Conservation (phyloP, 2,797 vertebrate genomes). For the Lepus oiostolus region DNA sequence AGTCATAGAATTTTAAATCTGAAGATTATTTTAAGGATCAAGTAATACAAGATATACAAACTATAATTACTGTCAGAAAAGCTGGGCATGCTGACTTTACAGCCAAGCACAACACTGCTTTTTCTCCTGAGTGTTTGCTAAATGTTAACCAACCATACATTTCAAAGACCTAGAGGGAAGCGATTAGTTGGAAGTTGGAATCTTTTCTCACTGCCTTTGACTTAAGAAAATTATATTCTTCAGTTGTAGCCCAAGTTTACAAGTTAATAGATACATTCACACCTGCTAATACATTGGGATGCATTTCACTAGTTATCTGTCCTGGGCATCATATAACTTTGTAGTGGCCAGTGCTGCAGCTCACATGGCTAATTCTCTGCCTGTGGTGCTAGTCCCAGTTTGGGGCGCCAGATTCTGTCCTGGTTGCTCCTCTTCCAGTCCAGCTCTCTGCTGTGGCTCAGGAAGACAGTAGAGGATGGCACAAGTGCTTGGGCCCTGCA, state of each 20-base stretch:
- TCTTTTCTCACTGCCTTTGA: background rate
- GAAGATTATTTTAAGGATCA: background rate
- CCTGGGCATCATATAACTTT: no score
- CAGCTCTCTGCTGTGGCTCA: no score
- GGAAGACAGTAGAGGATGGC: no score
- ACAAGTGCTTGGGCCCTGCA: no score
- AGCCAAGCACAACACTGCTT: background rate
- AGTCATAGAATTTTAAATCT: background rate
- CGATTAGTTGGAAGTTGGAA: background rate
- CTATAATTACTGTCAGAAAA: background rate
- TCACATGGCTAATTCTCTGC: no score
- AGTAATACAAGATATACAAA: background rate
- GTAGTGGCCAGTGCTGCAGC: background rate
- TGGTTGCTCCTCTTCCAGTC: no score
- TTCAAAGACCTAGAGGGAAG: background rate
- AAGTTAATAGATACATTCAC: background rate
- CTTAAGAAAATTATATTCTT: background rate
- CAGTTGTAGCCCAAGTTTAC: background rate
- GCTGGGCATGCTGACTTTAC: background rate
- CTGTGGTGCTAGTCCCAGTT: no score
- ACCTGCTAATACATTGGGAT: background rate
- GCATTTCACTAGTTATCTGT: background rate
- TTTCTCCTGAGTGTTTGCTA: background rate
- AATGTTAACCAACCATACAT: background rate
- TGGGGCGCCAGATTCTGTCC: no score